phyloP scores from a whole-genome alignment of 2,113 vertebrate species.

The Odocoileus virginianus region DNA sequence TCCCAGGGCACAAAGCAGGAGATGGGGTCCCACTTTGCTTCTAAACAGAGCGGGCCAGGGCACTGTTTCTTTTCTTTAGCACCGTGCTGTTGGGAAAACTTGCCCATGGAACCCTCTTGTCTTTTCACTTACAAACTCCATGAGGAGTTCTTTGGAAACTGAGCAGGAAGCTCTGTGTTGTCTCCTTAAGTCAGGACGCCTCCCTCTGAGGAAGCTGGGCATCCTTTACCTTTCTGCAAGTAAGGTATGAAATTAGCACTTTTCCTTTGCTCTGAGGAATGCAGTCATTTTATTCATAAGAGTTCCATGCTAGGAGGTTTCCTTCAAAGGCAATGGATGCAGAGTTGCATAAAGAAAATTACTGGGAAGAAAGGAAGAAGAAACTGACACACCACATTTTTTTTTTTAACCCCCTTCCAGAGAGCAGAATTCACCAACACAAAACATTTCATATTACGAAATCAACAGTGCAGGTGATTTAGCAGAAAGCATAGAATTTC shows the following conservation, averaged over 20 bases:
- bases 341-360: slow-evolving; percentile 59
- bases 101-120: background rate
- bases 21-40: background rate
- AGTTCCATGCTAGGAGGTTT: background rate
- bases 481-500: slow-evolving; percentile 67
- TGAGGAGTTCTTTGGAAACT: background rate
- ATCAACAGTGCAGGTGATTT: slow-evolving; percentile 59
- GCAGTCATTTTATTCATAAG: slow-evolving; percentile 48
- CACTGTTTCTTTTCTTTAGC: background rate
- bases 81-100: background rate
- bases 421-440: slow-evolving; percentile 41
- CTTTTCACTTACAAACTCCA: background rate
- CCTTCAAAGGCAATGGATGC: slow-evolving; percentile 48
- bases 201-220: background rate
- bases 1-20: background rate
- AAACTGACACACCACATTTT: background rate
- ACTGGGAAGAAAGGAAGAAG: slow-evolving; percentile 40
- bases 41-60: background rate
- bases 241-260: background rate
- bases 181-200: background rate
- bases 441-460: background rate
- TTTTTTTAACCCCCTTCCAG: background rate
- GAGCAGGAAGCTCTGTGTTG: background rate
- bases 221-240: background rate
- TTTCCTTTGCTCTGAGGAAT: slow-evolving; percentile 32